Evolutionary conservation across 2,888 invertebrate genomes (phyloP), one percentile per base, ranked within the genome.

Genomic region (Apomyelois bistriatella): DNA sequence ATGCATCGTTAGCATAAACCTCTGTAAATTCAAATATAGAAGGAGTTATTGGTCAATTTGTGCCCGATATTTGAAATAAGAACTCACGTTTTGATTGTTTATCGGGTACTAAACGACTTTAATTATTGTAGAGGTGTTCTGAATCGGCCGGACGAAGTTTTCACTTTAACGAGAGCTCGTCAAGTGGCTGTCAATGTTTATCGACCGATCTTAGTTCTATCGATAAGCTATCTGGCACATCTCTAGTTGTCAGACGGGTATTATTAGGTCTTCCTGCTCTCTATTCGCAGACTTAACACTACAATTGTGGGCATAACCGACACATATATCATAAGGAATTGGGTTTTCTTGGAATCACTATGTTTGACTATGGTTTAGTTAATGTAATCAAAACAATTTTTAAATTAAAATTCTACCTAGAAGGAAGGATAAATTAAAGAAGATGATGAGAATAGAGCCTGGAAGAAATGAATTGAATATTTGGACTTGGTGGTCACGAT

Each of bases 201-300:
- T 66, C 61, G 59, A 61, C 53, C 43, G 64, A 68, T 65, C 63
- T 52, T 38, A 35, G 53, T 62, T 61, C 56, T 66, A 66, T 76
- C 76, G 74, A 74, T 68, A 71, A 56, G 58, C 17, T 56, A 58
- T 62, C 62, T 52, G 54, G 58, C 56, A 55, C 81, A 72, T 79
- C 83, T 71, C 87, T 87, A 82, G 78, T 60, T 37, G 62, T 75
- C 74, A 81, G 84, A 82, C 85, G 73, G 76, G 87, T 87, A 87
- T 85, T 86, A 85, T 87, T 86, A 87, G 84, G 85, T 85, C 84
- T 87, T 87, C 86, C 83, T 84, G 84, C 76, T 82, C 81, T 85
- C 79, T 72, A 79, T 82, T 78, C 76, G 74, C 64, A 61, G 62
- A 61, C 75, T 71, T n/a, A 76, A 79, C 76, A 76, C 73, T 74